Evolutionary conservation across 2,888 invertebrate genomes (phyloP), one percentile per base, ranked within the genome.

Genomic region (Drosophila mulleri): DNA sequence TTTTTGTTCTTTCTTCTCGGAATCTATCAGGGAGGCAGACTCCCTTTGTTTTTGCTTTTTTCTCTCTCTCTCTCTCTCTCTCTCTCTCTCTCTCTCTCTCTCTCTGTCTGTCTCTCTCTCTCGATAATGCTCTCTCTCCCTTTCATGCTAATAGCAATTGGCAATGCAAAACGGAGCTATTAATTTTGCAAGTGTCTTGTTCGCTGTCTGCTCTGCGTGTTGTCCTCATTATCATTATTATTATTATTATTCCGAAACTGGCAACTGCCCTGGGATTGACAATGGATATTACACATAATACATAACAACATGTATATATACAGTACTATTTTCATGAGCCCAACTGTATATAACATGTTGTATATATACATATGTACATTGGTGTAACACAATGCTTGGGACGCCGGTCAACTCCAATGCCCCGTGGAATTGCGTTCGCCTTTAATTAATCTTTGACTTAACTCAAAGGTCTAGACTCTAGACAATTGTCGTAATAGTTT

Each of bases 181-280:
- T 75, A 67, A 78, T 59, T 72, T 75, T 67, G 67, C 72, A 77
- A 67, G 53, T 60, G 70, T 60, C 66, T 64, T 63, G 70, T 57
- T 59, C 57, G 39, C 48, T 52, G 18, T 42, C 45, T 9, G 37
- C 37, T 50, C 58, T 62, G 69, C 62, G 76, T 73, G 59, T 37
- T 70, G 75, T 59, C 62, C 45, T 69, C 47, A 50, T 32, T 35
- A 18, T 53, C 5, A 18, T 48, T n/a, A 48, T 50, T 8, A 35
- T 32, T 18, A 35, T 35, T 23, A 68, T 68, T 53, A 59, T 32
- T 29, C 29, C 29, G 61, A 47, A 52, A 53, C 50, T 29, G 7
- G 12, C 37, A 14, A 44, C 48, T n/a, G 45, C 11, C 9, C 35
- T 26, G 56, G 45, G 48, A 57, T 57, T 58, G 54, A 53, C 62